Evolutionary conservation across 2,888 invertebrate genomes (phyloP).

Genomic region (Erebia ligea): DNA sequence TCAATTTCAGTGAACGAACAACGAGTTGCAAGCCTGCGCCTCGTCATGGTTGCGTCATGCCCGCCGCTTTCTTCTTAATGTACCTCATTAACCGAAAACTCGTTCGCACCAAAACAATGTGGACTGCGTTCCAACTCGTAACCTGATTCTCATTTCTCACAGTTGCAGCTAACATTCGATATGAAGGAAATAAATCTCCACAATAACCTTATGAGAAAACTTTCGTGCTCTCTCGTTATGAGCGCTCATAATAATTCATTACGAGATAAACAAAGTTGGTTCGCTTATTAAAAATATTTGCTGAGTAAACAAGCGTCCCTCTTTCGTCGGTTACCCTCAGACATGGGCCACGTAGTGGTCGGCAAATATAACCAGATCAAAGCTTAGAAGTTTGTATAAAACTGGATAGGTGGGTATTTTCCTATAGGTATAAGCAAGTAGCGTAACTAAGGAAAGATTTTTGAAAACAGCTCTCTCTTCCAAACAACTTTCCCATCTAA

Average conservation of each 20-base stretch:
- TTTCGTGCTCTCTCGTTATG: conserved; percentile 34
- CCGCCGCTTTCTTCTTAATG: conserved; percentile 60
- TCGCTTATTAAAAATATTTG: conserved; percentile 75
- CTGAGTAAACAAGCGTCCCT: conserved; percentile 61
- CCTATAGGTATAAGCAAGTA: neutral
- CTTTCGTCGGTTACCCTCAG: conserved; percentile 50
- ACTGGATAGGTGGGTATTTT: neutral
- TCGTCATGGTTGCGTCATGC: conserved; percentile 54
- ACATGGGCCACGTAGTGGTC: conserved; percentile 58
- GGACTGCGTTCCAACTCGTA: conserved; percentile 53
- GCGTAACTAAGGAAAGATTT: neutral
- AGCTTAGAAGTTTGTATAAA: conserved; percentile 44
- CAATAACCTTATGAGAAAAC: conserved; percentile 36
- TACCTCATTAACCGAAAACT: conserved; percentile 71
- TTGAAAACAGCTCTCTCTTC: neutral
- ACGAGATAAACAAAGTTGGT: conserved; percentile 60
- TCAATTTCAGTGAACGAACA: conserved; percentile 73
- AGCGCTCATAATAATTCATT: conserved; percentile 62
- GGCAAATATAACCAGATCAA: conserved; percentile 72
- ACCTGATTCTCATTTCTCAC: conserved; percentile 53
- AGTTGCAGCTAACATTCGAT: conserved; percentile 34
- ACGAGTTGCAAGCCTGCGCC: conserved; percentile 33
- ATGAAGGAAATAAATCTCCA: conserved; percentile 28
- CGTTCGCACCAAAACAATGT: conserved; percentile 61
- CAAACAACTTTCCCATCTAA: neutral